phyloP scores from a whole-genome alignment of 2,888 invertebrate genomes.

The Clanis bilineata region DNA sequence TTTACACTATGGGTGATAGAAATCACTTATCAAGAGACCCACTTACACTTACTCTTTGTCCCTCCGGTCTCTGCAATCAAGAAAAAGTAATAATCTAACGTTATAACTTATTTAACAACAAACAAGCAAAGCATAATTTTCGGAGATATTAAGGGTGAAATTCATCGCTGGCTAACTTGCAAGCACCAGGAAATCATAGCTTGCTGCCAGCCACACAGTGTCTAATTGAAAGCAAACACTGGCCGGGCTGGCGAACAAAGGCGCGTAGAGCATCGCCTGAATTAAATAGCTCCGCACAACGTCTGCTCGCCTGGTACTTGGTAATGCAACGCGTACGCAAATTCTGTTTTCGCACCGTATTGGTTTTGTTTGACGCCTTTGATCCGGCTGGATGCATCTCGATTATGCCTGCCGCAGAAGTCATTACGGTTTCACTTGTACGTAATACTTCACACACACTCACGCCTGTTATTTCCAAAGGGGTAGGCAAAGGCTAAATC shows the following conservation, averaged over 20 bases:
- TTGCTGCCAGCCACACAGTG: constrained; percentile 25
- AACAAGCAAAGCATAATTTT: background rate
- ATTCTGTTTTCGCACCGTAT: constrained; percentile 21
- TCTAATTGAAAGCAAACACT: constrained; percentile 49
- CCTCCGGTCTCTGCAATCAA: too few species aligned
- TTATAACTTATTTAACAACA: background rate
- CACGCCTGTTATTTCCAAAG: too few species aligned
- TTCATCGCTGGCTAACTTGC: background rate
- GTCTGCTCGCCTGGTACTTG: constrained; percentile 29
- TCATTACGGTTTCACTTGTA: background rate
- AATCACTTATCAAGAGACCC: too few species aligned
- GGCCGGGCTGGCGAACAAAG: constrained; percentile 33
- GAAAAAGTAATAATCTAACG: background rate
- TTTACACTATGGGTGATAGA: too few species aligned
- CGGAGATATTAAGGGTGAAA: background rate
- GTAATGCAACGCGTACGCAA: constrained; percentile 7
- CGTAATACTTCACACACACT: too few species aligned
- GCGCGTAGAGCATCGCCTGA: constrained; percentile 31
- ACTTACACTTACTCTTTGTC: too few species aligned
- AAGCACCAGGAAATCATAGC: constrained; percentile 23
- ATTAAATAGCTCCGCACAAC: constrained; percentile 37
- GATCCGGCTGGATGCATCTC: background rate
- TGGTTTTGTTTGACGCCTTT: constrained; percentile 5
- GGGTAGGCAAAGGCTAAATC: too few species aligned
- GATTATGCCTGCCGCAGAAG: background rate